Evolutionary conservation across 2,888 invertebrate species (phyloP).

Genomic region (Mactromeris polynyma): DNA sequence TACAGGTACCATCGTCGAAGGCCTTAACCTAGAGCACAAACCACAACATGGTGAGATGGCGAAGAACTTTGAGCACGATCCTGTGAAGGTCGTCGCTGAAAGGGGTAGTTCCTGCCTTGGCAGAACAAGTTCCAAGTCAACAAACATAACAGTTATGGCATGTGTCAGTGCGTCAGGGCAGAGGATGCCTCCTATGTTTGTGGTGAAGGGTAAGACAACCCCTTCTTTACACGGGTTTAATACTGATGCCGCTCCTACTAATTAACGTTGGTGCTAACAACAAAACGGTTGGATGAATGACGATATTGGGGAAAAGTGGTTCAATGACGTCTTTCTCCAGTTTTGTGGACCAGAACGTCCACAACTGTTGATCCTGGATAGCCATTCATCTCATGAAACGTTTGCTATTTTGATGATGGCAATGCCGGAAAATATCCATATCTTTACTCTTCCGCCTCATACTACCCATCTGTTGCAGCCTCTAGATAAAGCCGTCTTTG

Average conservation of each 20-base stretch:
- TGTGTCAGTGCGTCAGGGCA: constrained; percentile 27
- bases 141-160: constrained; percentile 51
- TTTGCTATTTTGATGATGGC: constrained; percentile 65
- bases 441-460: constrained; percentile 63
- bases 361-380: constrained; percentile 50
- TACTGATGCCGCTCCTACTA: constrained; percentile 29
- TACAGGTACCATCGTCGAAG: too few species aligned
- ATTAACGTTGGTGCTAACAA: constrained; percentile 51
- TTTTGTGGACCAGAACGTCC: constrained; percentile 45
- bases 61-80: constrained; percentile 20
- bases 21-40: not conserved
- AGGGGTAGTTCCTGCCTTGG: not conserved
- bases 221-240: constrained; percentile 54
- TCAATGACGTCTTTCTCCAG: constrained; percentile 40
- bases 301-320: constrained; percentile 47
- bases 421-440: constrained; percentile 53
- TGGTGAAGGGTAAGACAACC: not conserved
- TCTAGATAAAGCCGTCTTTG: constrained; percentile 56
- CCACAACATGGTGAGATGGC: not conserved
- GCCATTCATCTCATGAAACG: constrained; percentile 64
- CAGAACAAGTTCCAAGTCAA: constrained; percentile 20
- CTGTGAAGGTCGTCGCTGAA: constrained; percentile 25
- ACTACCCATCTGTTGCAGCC: constrained; percentile 59
- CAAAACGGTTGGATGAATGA: constrained; percentile 54
- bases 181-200: not conserved